Evolutionary conservation across 2,113 vertebrate genomes (phyloP), one percentile per base, ranked within the genome.

Genomic region (Chaetodon trifascialis): DNA sequence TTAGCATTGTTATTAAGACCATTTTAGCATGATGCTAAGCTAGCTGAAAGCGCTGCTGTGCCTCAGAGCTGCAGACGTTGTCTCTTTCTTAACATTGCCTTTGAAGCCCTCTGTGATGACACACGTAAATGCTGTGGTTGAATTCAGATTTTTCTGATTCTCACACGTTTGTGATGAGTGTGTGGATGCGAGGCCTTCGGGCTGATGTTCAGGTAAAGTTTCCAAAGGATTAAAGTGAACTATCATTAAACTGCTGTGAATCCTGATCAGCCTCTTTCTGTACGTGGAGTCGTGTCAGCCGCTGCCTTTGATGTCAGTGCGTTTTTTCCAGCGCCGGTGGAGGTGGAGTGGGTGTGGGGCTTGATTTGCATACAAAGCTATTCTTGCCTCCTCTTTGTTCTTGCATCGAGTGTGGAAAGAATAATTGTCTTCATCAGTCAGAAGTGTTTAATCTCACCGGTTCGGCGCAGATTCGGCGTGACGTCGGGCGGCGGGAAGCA

Each of bases 311-410:
- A 90, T 81, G 82, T 91, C 49, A 2, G 55, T n/a, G 11, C 7
- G 30, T 82, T 81, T 81, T 77, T 72, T 75, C 66, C 62, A 47
- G 55, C 67, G 30, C 66, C 25, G 79, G 52, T 83, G 51, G 69
- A 80, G 80, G 78, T 42, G 58, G 64, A 30, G 70, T 15, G 52
- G 15, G 21, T 36, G 23, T 8, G 7, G 62, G 55, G 63, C 23
- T 5, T 44, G 69, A 88, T 91, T 91, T 91, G 86, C 90, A 91
- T 90, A 89, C 86, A 79, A 81, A 88, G 88, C 82, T 86, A 80
- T 86, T 82, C 86, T 82, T n/a, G 47, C 58, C 77, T 79, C 38
- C 76, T 76, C 86, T 87, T 88, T 88, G 84, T 88, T 91, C 86
- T 78, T 66, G 47, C 47, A 19, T 75, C 7, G 44, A 69, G 84